Evolutionary conservation across 2,888 invertebrate species (phyloP).

Genomic region (Invenusta paracnida): DNA sequence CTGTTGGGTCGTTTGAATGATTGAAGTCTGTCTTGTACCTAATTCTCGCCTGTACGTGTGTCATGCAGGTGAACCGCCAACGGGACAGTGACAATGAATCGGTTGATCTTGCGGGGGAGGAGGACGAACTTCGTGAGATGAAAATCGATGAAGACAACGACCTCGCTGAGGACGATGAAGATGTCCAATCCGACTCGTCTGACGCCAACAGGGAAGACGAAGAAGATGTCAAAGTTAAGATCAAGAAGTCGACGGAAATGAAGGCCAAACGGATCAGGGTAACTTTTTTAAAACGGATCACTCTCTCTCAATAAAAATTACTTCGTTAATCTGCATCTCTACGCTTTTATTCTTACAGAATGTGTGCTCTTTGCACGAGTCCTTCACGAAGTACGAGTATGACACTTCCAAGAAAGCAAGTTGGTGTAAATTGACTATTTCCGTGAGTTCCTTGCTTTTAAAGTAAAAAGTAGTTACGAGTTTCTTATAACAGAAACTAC

Average conservation of each 20-base stretch:
- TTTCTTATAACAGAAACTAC: no score
- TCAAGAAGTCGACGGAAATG: constrained; percentile 40
- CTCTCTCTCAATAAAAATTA: not conserved
- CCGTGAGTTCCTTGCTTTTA: no score
- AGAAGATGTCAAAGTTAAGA: constrained; percentile 39
- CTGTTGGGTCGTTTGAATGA: constrained; percentile 58
- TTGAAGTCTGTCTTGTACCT: not conserved
- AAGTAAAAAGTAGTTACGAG: no score
- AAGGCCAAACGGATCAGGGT: no score
- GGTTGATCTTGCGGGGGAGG: constrained; percentile 49
- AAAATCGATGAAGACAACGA: not conserved
- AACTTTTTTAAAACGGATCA: no score
- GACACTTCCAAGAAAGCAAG: no score
- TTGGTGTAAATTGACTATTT: no score
- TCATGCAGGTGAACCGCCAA: not conserved
- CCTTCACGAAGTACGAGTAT: no score
- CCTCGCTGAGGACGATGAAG: not conserved
- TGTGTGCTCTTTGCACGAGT: no score
- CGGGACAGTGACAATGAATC: not conserved
- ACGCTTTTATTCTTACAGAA: no score
- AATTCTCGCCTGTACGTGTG: not conserved
- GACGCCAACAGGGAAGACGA: constrained; percentile 40
- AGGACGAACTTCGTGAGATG: constrained; percentile 18
- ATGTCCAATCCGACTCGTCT: constrained; percentile 25
- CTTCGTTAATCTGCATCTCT: not conserved